These are phyloP conservation scores for Achroia grisella DNA, from an alignment of 1,140 invertebrate species.

Conservation along the genomic window DNA sequence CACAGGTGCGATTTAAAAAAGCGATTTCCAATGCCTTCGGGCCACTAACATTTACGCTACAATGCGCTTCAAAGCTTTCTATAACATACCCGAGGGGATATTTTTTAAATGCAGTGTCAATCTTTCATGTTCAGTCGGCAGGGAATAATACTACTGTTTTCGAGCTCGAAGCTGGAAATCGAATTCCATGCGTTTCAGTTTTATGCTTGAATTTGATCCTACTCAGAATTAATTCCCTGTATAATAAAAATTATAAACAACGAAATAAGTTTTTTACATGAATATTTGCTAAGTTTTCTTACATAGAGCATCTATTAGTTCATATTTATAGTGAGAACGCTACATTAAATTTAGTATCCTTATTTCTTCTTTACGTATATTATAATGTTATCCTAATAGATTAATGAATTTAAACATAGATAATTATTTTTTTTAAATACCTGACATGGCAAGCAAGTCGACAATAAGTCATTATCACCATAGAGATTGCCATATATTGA, in stretches of 20 bases:
- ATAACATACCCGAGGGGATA: constrained; percentile 17
- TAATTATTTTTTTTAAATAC: too few relatives aligned
- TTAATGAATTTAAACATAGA: too few relatives aligned
- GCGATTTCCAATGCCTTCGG: constrained; percentile 13
- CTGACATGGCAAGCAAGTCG: too few relatives aligned
- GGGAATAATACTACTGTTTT: constrained; percentile 18
- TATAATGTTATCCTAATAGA: too few relatives aligned
- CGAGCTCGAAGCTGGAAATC: background rate
- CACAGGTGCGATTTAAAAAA: constrained; percentile 14
- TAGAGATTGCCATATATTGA: too few relatives aligned
- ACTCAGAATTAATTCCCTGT: background rate
- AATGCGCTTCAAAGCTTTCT: constrained; percentile 24
- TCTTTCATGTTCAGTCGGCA: constrained; percentile 26
- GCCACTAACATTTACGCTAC: constrained; percentile 18
- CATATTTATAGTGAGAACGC: too few relatives aligned
- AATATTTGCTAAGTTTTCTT: too few relatives aligned
- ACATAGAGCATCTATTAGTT: too few relatives aligned
- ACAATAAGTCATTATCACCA: too few relatives aligned
- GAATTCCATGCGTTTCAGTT: background rate
- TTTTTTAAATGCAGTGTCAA: constrained; percentile 31
- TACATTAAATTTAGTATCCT: too few relatives aligned
- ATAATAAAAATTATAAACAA: background rate
- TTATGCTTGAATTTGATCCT: constrained; percentile 1
- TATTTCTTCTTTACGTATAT: too few relatives aligned
- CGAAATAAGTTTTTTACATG: too few relatives aligned